phyloP scores from a whole-genome alignment of 2,888 invertebrate species.

The Chloroclysta siterata region DNA sequence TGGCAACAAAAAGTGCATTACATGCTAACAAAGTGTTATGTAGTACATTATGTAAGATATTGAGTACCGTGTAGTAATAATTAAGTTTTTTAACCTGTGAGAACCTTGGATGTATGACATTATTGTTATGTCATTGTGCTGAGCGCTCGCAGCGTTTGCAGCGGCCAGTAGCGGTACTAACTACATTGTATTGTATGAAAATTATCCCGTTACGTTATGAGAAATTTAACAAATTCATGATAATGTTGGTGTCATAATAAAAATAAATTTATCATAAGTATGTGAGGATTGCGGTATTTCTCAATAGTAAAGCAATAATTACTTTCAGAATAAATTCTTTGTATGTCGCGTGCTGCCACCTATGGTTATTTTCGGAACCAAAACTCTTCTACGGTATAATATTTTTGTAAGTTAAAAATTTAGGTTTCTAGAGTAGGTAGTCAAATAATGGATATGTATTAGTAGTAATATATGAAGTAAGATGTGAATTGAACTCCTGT shows the following conservation, averaged over 20 bases:
- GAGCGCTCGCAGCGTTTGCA: slow-evolving; percentile 49
- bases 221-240: neutral
- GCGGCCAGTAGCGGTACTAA: slow-evolving; percentile 58
- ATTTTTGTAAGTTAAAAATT: too few relatives aligned
- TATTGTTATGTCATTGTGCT: slow-evolving; percentile 57
- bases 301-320: neutral
- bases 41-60: slow-evolving; percentile 10
- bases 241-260: neutral
- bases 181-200: slow-evolving; percentile 20
- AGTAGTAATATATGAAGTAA: too few relatives aligned
- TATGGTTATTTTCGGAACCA: neutral
- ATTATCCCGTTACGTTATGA: slow-evolving; percentile 10
- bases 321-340: too few relatives aligned
- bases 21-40: slow-evolving; percentile 7
- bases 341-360: slow-evolving; percentile 8
- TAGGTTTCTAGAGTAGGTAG: too few relatives aligned
- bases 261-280: neutral
- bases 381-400: neutral
- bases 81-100: slow-evolving; percentile 44
- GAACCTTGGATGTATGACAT: slow-evolving; percentile 52
- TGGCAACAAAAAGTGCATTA: slow-evolving; percentile 4
- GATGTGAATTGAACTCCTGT: too few relatives aligned
- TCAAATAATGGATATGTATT: too few relatives aligned
- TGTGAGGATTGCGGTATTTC: neutral
- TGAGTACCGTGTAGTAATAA: neutral